Base-by-base conservation (phyloP, 64 coral and sea anemone genomes). In the Montipora capricornis region DNA sequence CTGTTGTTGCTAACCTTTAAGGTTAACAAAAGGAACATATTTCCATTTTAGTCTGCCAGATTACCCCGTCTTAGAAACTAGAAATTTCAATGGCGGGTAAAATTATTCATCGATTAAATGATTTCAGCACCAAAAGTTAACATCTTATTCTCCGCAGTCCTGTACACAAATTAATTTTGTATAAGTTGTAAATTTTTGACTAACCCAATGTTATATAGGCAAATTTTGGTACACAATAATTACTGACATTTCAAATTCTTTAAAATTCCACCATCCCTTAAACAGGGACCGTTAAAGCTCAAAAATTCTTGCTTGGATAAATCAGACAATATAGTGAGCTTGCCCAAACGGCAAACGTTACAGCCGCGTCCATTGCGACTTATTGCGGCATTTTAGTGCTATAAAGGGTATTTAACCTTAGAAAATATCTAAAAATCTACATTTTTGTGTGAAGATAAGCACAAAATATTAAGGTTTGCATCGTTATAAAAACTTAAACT, bases 91-190 rank as follows among this genome's bases (percentile, higher is more conserved):
- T 68, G 29, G 37, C 47, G 17, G 44, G 15, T 59, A 66, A 86
- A 84, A 69, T 70, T 86, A 51, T 48, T 44, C 16, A 47, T 12
- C 4, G 58, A 68, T 84, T 84, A 68, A 47, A 62, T 19, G 37
- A 69, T 49, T 86, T 48, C 29, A 19, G 17, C 26, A n/a, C 13
- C 46, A 13, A 69, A 71, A 86, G 66, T 68, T 84, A 11, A 61
- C 58, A 62, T 47, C 24, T 13, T 86, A 37, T 57, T 82, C 59
- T 82, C 47, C 60, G 19, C 7, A 48, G 16, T 67, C 66, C 82
- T 86, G 82, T 86, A 86, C 82, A 86, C 64, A 71, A 70, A 86
- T 86, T 71, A 86, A 86, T 86, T 86, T 86, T 49, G 68, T 73
- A 86, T 86, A 44, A 49, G 64, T 86, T 70, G 4, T 71, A 73